phyloP scores from a whole-genome alignment of 2,888 invertebrate species.

The Caenorhabditis afra region DNA sequence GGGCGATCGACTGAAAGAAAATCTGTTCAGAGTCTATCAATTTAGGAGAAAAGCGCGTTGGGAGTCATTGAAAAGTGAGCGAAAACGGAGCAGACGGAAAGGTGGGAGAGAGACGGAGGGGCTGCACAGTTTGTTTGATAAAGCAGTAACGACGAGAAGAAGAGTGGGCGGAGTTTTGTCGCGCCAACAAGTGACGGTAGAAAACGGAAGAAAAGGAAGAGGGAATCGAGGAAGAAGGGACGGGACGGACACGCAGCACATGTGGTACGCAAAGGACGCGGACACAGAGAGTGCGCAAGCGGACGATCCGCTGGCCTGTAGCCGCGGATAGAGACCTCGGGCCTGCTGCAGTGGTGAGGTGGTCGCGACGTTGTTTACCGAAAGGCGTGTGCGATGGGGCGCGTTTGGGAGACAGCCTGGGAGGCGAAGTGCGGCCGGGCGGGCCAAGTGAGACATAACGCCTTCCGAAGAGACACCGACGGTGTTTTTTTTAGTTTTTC shows the following conservation, averaged over 20 bases:
- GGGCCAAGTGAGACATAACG: constrained; percentile 13
- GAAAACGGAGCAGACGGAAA: constrained; percentile 51
- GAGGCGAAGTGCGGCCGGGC: constrained; percentile 37
- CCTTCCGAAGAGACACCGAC: constrained; percentile 21
- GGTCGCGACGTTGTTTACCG: constrained; percentile 52
- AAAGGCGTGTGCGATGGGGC: constrained; percentile 35
- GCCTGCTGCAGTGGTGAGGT: constrained; percentile 33
- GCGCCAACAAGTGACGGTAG: constrained; percentile 14
- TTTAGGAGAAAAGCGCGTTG: constrained; percentile 11
- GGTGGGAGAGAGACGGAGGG: constrained; percentile 43
- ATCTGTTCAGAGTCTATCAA: constrained; percentile 11
- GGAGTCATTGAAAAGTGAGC: constrained; percentile 36
- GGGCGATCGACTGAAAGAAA: constrained; percentile 11
- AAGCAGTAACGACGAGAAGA: constrained; percentile 38
- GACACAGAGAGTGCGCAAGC: constrained; percentile 38
- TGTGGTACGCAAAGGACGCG: constrained; percentile 10
- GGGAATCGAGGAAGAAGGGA: constrained; percentile 16
- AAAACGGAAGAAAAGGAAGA: constrained; percentile 18
- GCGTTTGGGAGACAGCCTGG: constrained; percentile 21
- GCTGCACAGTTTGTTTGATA: constrained; percentile 53
- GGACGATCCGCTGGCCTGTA: constrained; percentile 32
- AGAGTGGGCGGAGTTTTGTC: constrained; percentile 34
- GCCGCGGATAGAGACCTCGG: constrained; percentile 18
- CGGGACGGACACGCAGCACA: constrained; percentile 9
- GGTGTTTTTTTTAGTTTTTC: constrained; percentile 36